A percentile compares a stretch with the other conserved stretches of the same genome.
Evolutionary conservation across 2,888 invertebrate genomes (phyloP).

Genomic region (Campoplex nolae): DNA sequence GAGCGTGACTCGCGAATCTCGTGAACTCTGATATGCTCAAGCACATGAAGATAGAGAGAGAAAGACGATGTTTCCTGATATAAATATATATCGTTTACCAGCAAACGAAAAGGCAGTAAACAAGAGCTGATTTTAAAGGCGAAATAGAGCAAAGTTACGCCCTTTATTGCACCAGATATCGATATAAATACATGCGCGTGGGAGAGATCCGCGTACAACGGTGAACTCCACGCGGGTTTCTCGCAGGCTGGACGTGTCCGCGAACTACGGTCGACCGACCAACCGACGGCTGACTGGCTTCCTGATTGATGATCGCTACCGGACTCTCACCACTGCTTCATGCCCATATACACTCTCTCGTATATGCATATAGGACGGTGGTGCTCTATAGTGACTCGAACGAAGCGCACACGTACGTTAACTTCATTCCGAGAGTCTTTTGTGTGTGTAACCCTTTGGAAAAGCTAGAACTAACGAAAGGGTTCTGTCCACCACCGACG

Average conservation of each 20-base stretch:
- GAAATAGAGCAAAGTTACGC: slow-evolving; percentile 13
- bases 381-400: slow-evolving; percentile 50
- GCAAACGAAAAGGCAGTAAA: slow-evolving; percentile 17
- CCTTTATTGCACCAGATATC: slow-evolving; percentile 5
- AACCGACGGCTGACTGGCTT: slow-evolving; percentile 81
- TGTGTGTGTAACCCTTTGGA: slow-evolving; percentile 49
- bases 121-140: slow-evolving; percentile 69
- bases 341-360: slow-evolving; percentile 69
- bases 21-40: slow-evolving; percentile 73
- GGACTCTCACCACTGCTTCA: slow-evolving; percentile 82
- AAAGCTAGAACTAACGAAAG: slow-evolving; percentile 53
- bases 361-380: slow-evolving; percentile 58
- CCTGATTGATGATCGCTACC: slow-evolving; percentile 83
- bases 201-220: slow-evolving; percentile 78
- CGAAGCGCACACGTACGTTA: slow-evolving; percentile 34
- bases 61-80: slow-evolving; percentile 76
- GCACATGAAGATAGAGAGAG: slow-evolving; percentile 68
- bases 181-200: slow-evolving; percentile 72
- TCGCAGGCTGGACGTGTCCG: slow-evolving; percentile 75
- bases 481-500: slow-evolving; percentile 44
- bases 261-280: slow-evolving; percentile 77
- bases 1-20: slow-evolving; percentile 82
- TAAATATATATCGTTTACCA: neutral
- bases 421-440: slow-evolving; percentile 20
- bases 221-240: slow-evolving; percentile 68